Evolutionary conservation across 1,140 invertebrate genomes (phyloP), one percentile per base, ranked within the genome.

Genomic region (Penaeus vannamei): DNA sequence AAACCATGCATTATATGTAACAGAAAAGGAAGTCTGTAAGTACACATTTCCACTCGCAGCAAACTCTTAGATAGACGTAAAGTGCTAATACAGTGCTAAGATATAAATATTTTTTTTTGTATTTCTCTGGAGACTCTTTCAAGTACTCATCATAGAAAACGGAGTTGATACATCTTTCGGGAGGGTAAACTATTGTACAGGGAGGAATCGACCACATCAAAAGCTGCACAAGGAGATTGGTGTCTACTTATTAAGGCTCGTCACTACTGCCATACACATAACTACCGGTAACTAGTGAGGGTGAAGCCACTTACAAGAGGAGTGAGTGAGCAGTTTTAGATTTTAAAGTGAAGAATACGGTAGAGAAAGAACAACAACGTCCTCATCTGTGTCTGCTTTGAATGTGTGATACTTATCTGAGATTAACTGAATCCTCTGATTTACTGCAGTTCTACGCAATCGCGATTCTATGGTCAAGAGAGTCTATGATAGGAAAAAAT

Each of bases 311-410:
- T 84, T 72, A 88, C 86, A 84, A 87, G 61, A 82, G 66, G 36
- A 76, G 66, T 83, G 46, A 88, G 69, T 53, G 53, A 53, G 53
- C 53, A 36, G 61, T 32, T 80, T 86, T 84, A 84, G 36, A 79
- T 79, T 42, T 84, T 77, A 89, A 64, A 42, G 82, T 84, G 87
- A 79, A 85, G 82, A 84, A 76, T 72, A 88, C 64, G 72, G 81
- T 60, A 72, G 42, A 84, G 61, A 84, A 89, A 83, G 87, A 89
- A 80, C 81, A 89, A 89, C 87, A 77, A 85, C 87, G 83, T 89
- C 87, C 87, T 89, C 72, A 89, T 84, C 87, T 79, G 46, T 84
- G 82, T 89, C 84, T 85, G 72, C 84, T 60, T 66, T 89, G 46
- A 76, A 79, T 81, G 42, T 46, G 66, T 80, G 42, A 61, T 72